Percentiles rank a stretch among this genome's conserved stretches.
Evolutionary conservation across 92 coral and sea anemone species (phyloP).

Genomic region (Paragorgia papillata): DNA sequence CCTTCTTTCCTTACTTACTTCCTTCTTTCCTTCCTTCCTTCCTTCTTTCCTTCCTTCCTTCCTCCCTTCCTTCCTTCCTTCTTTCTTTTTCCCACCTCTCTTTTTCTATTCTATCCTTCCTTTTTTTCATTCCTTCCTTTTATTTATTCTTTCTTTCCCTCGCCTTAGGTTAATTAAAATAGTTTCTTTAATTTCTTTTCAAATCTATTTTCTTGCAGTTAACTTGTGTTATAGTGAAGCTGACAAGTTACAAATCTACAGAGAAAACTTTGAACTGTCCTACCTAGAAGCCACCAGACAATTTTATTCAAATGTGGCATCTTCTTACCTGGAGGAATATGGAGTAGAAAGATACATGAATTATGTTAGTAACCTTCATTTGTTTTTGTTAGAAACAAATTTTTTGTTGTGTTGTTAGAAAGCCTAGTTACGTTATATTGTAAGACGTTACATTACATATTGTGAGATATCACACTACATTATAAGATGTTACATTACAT

Average conservation of each 20-base stretch:
- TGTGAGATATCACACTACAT: too few species aligned
- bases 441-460: too few species aligned
- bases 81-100: neutral
- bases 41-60: conserved; percentile 33
- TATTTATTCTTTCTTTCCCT: too few species aligned
- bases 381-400: too few species aligned
- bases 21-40: conserved; percentile 16
- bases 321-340: conserved; percentile 76
- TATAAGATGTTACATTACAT: too few species aligned
- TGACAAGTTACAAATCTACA: conserved; percentile 87
- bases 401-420: too few species aligned
- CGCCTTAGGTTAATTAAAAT: too few species aligned
- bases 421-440: too few species aligned
- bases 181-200: neutral
- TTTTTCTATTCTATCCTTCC: conserved; percentile 11
- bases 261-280: conserved; percentile 89
- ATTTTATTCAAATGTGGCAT: conserved; percentile 88
- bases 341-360: conserved; percentile 96
- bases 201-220: conserved; percentile 48
- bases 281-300: conserved; percentile 90
- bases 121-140: neutral
- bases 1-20: neutral
- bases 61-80: conserved; percentile 33
- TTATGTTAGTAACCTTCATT: conserved; percentile 66
- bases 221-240: conserved; percentile 81